Evolutionary conservation across 2,797 vertebrate genomes (phyloP).

Genomic region (Cheracebus regulus): DNA sequence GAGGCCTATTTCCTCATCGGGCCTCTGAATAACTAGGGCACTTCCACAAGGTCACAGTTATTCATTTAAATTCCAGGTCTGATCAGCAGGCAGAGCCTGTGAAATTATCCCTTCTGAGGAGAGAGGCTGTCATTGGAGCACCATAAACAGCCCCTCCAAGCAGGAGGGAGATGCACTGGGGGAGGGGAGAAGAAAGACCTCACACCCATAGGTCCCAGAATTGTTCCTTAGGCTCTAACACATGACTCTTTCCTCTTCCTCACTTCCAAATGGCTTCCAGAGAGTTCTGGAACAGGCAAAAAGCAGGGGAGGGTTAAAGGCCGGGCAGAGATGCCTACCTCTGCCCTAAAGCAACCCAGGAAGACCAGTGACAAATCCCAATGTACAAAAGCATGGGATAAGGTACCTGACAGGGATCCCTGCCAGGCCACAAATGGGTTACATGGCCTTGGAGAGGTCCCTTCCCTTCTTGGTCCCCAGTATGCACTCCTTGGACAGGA

Average conservation of each 20-base stretch:
- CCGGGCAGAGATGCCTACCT: background rate
- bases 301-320: background rate
- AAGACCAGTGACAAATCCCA: background rate
- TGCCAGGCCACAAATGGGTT: background rate
- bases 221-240: background rate
- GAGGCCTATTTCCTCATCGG: constrained; percentile 70
- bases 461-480: background rate
- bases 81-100: constrained; percentile 73
- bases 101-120: constrained; percentile 68
- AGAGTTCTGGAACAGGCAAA: background rate
- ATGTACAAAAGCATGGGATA: rapidly evolving
- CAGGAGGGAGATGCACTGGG: background rate
- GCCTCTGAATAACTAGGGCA: constrained; percentile 73
- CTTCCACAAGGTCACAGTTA: constrained; percentile 69
- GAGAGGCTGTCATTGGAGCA: constrained; percentile 23
- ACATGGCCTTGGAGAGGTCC: background rate
- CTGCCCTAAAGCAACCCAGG: background rate
- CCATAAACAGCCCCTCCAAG: background rate
- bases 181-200: background rate
- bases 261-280: background rate
- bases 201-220: background rate
- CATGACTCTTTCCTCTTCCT: background rate
- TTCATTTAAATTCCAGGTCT: constrained; percentile 75
- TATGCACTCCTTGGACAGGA: background rate
- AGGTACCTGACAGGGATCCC: background rate